Evolutionary conservation across 2,888 invertebrate species (phyloP).

Genomic region (Ramazzottius varieornatus): DNA sequence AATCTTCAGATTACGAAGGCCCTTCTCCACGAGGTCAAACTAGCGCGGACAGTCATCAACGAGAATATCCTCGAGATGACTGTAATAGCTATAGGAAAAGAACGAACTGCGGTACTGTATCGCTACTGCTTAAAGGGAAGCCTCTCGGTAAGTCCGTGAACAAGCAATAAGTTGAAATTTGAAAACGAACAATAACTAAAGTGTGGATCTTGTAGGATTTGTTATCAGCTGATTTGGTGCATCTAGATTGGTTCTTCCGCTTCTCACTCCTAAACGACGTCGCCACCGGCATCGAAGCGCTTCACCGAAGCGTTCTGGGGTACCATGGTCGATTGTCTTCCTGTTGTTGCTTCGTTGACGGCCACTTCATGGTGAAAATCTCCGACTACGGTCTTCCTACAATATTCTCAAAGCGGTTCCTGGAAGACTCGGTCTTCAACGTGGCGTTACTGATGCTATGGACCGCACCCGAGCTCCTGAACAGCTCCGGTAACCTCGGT

Average conservation of each 20-base stretch:
- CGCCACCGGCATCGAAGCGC: not conserved
- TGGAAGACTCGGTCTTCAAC: not conserved
- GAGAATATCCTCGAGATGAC: not conserved
- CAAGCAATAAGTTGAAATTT: not conserved
- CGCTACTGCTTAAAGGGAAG: not conserved
- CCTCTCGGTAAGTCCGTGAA: not conserved
- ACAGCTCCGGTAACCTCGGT: not conserved
- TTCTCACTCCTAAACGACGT: not conserved
- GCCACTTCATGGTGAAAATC: not conserved
- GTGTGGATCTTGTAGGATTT: too few relatives aligned
- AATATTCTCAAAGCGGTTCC: not conserved
- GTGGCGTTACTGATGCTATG: not conserved
- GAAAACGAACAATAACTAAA: not conserved
- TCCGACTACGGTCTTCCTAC: not conserved
- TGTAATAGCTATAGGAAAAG: not conserved
- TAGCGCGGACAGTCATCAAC: not conserved
- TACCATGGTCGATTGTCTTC: not conserved
- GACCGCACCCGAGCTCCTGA: not conserved
- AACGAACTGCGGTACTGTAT: not conserved
- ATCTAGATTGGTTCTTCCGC: not conserved
- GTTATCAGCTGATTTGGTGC: not conserved
- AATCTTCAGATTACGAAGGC: not conserved
- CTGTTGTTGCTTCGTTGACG: not conserved
- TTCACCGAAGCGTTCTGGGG: not conserved
- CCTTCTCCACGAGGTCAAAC: not conserved